Percentiles rank a stretch among this genome's conserved stretches.
Conservation (phyloP, 1,140 invertebrate species). For the Mizuhopecten yessoensis region DNA sequence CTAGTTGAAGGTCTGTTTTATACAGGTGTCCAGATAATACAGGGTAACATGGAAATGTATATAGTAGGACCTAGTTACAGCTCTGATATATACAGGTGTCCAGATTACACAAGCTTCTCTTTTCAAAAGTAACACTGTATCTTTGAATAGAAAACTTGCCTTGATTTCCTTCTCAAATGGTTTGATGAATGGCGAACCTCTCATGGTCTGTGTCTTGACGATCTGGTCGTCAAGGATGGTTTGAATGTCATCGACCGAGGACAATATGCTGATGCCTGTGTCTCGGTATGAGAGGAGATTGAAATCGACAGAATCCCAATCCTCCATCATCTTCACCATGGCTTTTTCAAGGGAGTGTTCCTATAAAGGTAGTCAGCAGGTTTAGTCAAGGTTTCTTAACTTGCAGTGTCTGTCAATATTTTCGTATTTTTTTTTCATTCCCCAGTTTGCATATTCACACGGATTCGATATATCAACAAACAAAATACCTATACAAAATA, state of each 20-base stretch:
- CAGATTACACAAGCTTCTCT: too few species aligned
- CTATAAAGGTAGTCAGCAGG: constrained; percentile 79
- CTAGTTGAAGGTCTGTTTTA: too few species aligned
- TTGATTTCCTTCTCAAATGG: constrained; percentile 86
- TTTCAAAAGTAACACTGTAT: too few species aligned
- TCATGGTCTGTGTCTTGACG: constrained; percentile 84
- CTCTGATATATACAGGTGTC: too few species aligned
- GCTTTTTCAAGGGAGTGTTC: constrained; percentile 83
- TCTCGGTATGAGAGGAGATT: constrained; percentile 86
- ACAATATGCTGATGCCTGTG: constrained; percentile 82
- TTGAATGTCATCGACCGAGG: constrained; percentile 84
- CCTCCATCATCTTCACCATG: constrained; percentile 83
- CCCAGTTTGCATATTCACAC: too few species aligned
- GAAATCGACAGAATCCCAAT: constrained; percentile 81
- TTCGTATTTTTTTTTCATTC: too few species aligned
- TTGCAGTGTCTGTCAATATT: too few species aligned
- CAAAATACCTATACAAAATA: too few species aligned
- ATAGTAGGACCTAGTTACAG: too few species aligned
- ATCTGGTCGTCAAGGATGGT: constrained; percentile 84
- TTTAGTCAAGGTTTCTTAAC: not conserved
- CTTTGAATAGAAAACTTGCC: constrained; percentile 60
- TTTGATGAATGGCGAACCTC: constrained; percentile 84
- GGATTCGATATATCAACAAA: too few species aligned
- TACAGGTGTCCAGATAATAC: too few species aligned
- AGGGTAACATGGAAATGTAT: too few species aligned